Percentiles rank a stretch among this genome's conserved stretches.
Conservation (phyloP, 2,888 invertebrate species). For the Emmelina monodactyla region DNA sequence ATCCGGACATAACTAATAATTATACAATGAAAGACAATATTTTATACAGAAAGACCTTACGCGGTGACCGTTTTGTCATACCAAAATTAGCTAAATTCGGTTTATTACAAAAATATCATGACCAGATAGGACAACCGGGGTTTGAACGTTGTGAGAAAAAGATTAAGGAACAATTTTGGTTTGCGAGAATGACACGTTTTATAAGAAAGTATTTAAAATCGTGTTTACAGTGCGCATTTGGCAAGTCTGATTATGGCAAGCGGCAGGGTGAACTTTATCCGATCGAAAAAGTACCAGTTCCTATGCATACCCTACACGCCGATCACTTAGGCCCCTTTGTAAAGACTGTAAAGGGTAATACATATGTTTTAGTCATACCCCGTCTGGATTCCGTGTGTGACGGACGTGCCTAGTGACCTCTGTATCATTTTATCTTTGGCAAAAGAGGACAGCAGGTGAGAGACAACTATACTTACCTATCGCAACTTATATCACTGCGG, state of each 20-base stretch:
- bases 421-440: too few relatives aligned
- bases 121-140: conserved; percentile 27
- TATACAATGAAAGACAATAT: conserved; percentile 2
- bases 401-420: too few relatives aligned
- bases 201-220: conserved; percentile 25
- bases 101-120: conserved; percentile 18
- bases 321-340: conserved; percentile 12
- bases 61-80: conserved; percentile 8
- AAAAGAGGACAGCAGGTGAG: too few relatives aligned
- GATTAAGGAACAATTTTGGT: conserved; percentile 29
- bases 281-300: background rate
- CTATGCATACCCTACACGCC: too few relatives aligned
- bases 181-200: conserved; percentile 27
- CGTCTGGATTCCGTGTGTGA: too few relatives aligned
- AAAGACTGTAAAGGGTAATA: conserved; percentile 6
- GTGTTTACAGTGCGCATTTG: conserved; percentile 7
- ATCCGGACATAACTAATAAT: conserved; percentile 3
- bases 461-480: too few relatives aligned
- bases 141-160: conserved; percentile 22
- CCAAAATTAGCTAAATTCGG: conserved; percentile 8
- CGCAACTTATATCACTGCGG: too few relatives aligned
- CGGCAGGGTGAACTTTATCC: conserved; percentile 5
- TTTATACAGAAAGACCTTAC: conserved; percentile 5
- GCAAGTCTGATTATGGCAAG: conserved; percentile 3
- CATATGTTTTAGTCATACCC: conserved; percentile 6